Evolutionary conservation across 35 echinoderm and acorn worm species (phyloP).

Genomic region (Apostichopus japonicus): DNA sequence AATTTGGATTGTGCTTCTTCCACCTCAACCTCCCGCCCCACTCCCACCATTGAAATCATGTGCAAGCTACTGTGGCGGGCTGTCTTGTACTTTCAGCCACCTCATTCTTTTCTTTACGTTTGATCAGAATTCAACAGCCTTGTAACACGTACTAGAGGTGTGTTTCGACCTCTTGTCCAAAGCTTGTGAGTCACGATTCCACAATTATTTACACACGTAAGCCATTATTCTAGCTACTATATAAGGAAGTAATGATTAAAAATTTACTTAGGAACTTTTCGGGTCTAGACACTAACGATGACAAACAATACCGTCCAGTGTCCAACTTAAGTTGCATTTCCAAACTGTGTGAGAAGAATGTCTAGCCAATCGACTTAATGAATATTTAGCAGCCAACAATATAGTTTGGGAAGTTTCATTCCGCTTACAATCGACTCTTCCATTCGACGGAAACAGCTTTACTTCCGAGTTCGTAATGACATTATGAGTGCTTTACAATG

Average conservation of each 20-base stretch:
- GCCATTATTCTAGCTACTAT: background rate
- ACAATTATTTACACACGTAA: too few species aligned
- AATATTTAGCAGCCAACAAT: background rate
- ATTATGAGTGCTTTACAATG: constrained; percentile 11
- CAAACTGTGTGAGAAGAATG: constrained; percentile 18
- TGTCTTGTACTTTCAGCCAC: too few species aligned
- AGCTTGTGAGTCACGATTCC: too few species aligned
- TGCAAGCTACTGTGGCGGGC: too few species aligned
- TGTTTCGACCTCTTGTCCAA: too few species aligned
- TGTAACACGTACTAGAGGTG: too few species aligned
- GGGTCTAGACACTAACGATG: background rate
- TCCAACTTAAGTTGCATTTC: constrained; percentile 10
- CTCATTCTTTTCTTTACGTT: too few species aligned
- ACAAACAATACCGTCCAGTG: constrained; percentile 10
- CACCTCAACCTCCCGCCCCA: too few species aligned
- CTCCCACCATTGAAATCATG: too few species aligned
- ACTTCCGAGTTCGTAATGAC: constrained; percentile 48
- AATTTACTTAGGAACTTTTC: background rate
- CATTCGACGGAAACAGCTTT: constrained; percentile 53
- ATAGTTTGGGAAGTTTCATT: constrained; percentile 30
- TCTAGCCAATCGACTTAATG: constrained; percentile 26
- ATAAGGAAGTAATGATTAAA: background rate
- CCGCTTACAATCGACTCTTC: constrained; percentile 10
- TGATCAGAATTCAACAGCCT: too few species aligned
- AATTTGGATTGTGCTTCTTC: too few species aligned